Base-by-base conservation (phyloP, 1,140 invertebrate genomes). In the Scaptomyza hsui region DNA sequence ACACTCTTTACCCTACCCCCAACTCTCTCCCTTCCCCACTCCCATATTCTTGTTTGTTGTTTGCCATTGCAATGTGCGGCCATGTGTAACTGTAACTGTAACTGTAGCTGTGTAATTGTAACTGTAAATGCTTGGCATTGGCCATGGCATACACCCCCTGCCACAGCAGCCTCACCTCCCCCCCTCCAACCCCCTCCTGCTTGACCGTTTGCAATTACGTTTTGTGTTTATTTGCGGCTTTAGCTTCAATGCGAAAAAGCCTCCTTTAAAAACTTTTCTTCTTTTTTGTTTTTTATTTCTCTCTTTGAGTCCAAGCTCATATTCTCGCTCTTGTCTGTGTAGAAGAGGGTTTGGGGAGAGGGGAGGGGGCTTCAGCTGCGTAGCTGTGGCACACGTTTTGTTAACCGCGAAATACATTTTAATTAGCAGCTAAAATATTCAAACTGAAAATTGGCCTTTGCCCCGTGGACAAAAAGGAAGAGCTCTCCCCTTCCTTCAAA, bases 391-490 rank as follows among this genome's bases (percentile, higher is more conserved):
- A 68, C 77, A 19, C 67, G 81, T 81, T 85, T 86, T 85, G 81
- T 77, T 86, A 85, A 75, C 81, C 81, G 82, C 81, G 81, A 85
- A 29, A 85, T 86, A 86, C 81, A 85, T 85, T 85, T 85, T 85
- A 85, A 85, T 85, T 85, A 85, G 81, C 81, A 85, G 81, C 81
- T 85, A 71, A 85, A 85, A 85, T 85, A 85, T 85, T 85, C 81
- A 85, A 86, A 85, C 81, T 81, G 63, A 77, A 85, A 85, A 86
- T 85, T 85, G 81, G 73, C 73, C 80, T 86, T 80, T 85, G 80
- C 80, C 77, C 69, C 44, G 57, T 52, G 56, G 12, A 37, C 32
- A 37, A 37, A n/a, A n/a, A 37, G 3, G 4, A n/a, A 37, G 7
- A 9, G 0, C 26, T 29, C 0, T 2, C 7, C 26, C 6, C 26